Base-by-base conservation (phyloP, 2,113 vertebrate species). In the Crotalus helleri region DNA sequence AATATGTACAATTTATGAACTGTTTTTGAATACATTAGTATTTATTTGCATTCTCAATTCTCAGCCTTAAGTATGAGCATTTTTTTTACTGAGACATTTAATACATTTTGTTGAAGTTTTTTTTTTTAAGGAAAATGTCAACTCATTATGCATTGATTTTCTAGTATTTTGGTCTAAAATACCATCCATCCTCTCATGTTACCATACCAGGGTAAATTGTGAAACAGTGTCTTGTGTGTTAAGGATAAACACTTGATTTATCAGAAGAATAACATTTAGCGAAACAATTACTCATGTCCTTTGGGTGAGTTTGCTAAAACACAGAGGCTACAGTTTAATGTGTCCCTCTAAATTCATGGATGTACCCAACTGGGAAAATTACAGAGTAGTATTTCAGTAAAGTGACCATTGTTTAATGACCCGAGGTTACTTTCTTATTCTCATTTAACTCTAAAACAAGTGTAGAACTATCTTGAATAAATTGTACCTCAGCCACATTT, bases 161-260 rank as follows among this genome's bases (percentile, higher is more conserved):
- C 96, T 97, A 96, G 92, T 95, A 95, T 97, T 97, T 97, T 95
- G 92, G 90, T 94, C 95, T 96, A 95, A 96, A 96, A 96, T 93
- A 96, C 95, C 88, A 58, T 96, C 96, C 93, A 96, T 95, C 94
- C 97, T 97, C 96, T 95, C 95, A 95, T 90, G 94, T 97, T 97
- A 96, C 96, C 94, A 87, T 94, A 95, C 91, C 93, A 95, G 94
- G 92, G 95, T 86, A 11, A 96, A 94, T 91, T 94, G 93, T 94
- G 93, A 94, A 96, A 19, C 94, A 89, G 89, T 95, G 89, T 92
- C n/a, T 12, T 0, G 23, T 91, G 92, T 93, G 90, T 93, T 95
- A 69, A 57, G 64, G 64, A 85, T 94, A 93, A 93, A 90, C 92
- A 61, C 10, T 0, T 24, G 46, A 93, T 95, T 74, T 93, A 92